These are phyloP conservation scores for Ctenosaura bakeri DNA, from an alignment of 2,797 vertebrate genomes.

Conservation along the genomic window DNA sequence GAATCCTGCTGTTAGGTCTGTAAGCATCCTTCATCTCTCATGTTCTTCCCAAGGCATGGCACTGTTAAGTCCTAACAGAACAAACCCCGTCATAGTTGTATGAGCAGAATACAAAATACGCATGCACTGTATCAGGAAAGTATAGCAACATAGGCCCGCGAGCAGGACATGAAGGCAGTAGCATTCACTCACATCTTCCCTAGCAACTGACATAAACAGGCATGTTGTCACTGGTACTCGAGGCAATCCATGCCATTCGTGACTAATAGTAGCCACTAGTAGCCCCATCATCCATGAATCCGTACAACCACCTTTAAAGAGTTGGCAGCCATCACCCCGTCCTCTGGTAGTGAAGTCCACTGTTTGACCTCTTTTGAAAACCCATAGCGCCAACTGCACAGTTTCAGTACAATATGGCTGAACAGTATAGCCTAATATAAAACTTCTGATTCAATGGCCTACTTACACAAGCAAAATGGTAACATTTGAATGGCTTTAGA, in stretches of 20 bases:
- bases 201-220: too few species aligned
- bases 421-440: background rate
- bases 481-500: background rate
- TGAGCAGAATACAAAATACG: background rate
- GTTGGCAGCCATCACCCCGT: too few species aligned
- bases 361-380: too few species aligned
- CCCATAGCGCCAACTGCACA: too few species aligned
- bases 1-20: conserved; percentile 14
- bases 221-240: too few species aligned
- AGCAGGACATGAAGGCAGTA: background rate
- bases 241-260: too few species aligned
- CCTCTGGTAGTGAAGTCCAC: too few species aligned
- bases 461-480: background rate
- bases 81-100: background rate
- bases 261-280: too few species aligned
- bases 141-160: background rate
- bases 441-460: background rate
- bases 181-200: too few species aligned
- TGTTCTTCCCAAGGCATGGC: background rate
- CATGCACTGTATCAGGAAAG: background rate
- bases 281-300: too few species aligned
- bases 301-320: too few species aligned
- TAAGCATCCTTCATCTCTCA: conserved; percentile 9
- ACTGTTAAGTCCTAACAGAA: background rate
- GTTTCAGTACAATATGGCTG: background rate